Evolutionary conservation across 2,888 invertebrate genomes (phyloP).

Genomic region (Eupithecia exiguata): DNA sequence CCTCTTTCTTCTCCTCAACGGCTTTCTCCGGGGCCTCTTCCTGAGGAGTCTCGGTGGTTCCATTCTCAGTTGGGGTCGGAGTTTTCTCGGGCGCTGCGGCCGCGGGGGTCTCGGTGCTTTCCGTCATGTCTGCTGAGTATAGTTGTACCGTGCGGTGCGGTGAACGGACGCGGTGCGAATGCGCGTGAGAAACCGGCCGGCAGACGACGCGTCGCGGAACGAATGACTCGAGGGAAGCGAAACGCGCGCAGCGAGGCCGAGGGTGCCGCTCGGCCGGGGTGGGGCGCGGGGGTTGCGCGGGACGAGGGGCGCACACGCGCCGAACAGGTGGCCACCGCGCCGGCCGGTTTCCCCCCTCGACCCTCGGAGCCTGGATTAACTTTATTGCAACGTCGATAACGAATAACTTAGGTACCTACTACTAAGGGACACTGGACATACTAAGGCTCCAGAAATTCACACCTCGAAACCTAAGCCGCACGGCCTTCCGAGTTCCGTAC

Average conservation of each 20-base stretch:
- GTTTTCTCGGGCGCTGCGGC: conserved; percentile 83
- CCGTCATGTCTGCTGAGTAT: conserved; percentile 70
- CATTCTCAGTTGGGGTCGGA: conserved; percentile 83
- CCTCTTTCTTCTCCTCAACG: conserved; percentile 82
- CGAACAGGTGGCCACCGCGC: conserved; percentile 75
- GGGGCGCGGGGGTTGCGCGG: conserved; percentile 47
- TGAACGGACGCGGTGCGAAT: conserved; percentile 72
- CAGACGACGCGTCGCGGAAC: conserved; percentile 81
- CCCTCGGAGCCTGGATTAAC: conserved; percentile 73
- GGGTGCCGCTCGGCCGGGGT: conserved; percentile 50
- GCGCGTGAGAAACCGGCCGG: conserved; percentile 69
- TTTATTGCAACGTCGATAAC: conserved; percentile 73
- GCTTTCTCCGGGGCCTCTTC: conserved; percentile 82
- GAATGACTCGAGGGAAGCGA: conserved; percentile 79
- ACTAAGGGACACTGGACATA: conserved; percentile 10
- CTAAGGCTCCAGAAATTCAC: conserved; percentile 51
- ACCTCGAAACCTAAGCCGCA: conserved; percentile 47
- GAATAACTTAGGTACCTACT: conserved; percentile 44
- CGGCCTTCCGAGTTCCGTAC: conserved; percentile 50
- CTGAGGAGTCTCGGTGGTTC: conserved; percentile 75
- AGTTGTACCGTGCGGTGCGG: conserved; percentile 66
- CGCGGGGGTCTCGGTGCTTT: conserved; percentile 79
- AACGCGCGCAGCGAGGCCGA: conserved; percentile 64
- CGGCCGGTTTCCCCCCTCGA: conserved; percentile 50
- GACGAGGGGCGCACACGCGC: conserved; percentile 51